Base-by-base conservation (phyloP, 2,888 invertebrate genomes). In the Trilocha varians region DNA sequence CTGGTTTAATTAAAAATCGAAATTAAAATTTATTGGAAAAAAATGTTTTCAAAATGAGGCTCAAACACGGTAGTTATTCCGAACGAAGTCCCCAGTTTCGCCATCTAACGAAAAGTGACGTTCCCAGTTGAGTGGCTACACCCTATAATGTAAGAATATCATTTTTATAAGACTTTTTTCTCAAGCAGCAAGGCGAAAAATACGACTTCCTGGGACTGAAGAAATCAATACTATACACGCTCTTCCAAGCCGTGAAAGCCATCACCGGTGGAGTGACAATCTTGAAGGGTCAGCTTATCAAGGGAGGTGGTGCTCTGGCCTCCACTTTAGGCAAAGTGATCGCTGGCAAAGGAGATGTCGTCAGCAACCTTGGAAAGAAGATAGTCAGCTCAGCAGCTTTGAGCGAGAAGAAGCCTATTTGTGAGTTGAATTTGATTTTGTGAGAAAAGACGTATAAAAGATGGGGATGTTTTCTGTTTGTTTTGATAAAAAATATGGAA, bases 211-310 rank as follows among this genome's bases (percentile, higher is more conserved):
- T 91, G 91, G 89, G 91, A 14, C 82, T 95, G 59, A 95, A 95
- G 76, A 93, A 93, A 65, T 93, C 93, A 0, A 92, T 95, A 46
- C 78, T 95, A 13, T 91, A 91, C 71, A 94, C 95, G 3, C 86
- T 96, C 8, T 89, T 95, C 64, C 94, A 95, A 88, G 95, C 95
- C 0, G 91, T 94, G 1, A 95, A 95, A 65, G 95, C 95, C 11
- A 93, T 96, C 48, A 93, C 94, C 6, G 95, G 95, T 8, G 94
- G 95, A 38, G 92, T 94, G 8, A 91, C 95, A 3, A 95, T 95
- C 16, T 87, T 95, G n/a, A 95, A 94, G 62, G 95, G 95, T 0
- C 94, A 95, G 70, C 82, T 96, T 17, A 91, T 95, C 55, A 95
- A 95, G 78, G 95, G 94, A 34, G 91, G 94, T 41, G 95, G 95